phyloP scores from a whole-genome alignment of 2,888 invertebrate genomes.

The Chironomus tentans region DNA sequence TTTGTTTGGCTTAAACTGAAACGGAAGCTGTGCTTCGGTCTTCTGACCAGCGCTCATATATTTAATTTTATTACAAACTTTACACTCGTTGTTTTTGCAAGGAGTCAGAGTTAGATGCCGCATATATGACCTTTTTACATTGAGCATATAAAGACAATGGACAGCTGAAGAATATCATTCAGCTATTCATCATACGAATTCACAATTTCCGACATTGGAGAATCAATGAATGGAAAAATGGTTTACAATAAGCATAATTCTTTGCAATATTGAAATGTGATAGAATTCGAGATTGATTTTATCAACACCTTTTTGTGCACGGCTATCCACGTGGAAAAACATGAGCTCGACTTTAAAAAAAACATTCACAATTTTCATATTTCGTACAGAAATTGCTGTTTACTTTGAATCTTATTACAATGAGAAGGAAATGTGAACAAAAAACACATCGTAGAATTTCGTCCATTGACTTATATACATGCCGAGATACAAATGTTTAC shows the following conservation, averaged over 20 bases:
- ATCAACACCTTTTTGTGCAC: slow-evolving; percentile 12
- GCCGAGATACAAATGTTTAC: too few relatives aligned
- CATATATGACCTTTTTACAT: too few relatives aligned
- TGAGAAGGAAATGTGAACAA: background rate
- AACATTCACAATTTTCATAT: background rate
- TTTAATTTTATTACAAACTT: too few relatives aligned
- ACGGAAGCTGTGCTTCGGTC: too few relatives aligned
- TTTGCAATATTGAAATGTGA: background rate
- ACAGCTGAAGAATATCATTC: background rate
- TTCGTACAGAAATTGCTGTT: too few relatives aligned
- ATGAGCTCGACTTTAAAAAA: background rate
- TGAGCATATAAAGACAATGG: too few relatives aligned
- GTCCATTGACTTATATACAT: too few relatives aligned
- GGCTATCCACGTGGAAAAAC: slow-evolving; percentile 13
- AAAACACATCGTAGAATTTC: too few relatives aligned
- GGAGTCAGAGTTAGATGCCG: too few relatives aligned
- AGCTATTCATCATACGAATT: background rate
- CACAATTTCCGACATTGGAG: slow-evolving; percentile 18
- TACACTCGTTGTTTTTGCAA: too few relatives aligned
- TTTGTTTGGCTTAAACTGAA: too few relatives aligned
- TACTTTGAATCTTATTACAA: background rate
- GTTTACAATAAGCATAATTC: background rate
- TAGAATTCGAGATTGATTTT: background rate
- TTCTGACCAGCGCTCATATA: too few relatives aligned
- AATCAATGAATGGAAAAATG: slow-evolving; percentile 25